Percentiles rank a stretch among this genome's conserved stretches.
Evolutionary conservation across 2,888 invertebrate species (phyloP).

Genomic region (Clistopyga incitator): DNA sequence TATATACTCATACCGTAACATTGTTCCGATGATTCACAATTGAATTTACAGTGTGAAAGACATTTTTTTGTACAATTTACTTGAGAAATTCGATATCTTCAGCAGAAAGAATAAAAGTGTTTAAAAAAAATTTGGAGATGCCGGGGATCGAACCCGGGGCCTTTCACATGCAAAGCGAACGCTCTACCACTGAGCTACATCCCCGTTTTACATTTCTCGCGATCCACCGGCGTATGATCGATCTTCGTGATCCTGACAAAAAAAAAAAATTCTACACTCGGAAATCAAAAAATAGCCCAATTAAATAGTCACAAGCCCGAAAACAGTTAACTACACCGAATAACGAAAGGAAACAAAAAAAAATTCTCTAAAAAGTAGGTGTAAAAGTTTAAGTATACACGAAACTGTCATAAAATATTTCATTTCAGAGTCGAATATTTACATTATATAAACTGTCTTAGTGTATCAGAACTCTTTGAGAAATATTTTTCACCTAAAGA

Average conservation of each 20-base stretch:
- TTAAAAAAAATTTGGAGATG: constrained; percentile 89
- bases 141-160: constrained; percentile 99
- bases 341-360: no score
- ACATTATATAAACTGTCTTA: no score
- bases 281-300: background rate
- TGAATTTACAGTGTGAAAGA: background rate
- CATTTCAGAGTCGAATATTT: no score
- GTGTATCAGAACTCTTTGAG: no score
- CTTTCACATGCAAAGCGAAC: constrained; percentile 99
- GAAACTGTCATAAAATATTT: no score
- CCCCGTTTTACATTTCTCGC: constrained; percentile 83
- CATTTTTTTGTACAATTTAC: background rate
- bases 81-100: background rate
- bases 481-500: no score
- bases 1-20: background rate
- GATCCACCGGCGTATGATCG: constrained; percentile 18
- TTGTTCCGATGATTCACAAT: background rate
- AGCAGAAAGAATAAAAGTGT: background rate
- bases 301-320: no score
- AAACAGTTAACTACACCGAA: no score
- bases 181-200: constrained; percentile 99
- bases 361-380: no score
- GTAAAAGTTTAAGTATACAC: no score
- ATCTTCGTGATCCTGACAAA: constrained; percentile 14
- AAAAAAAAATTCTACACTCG: background rate